Evolutionary conservation across 1,140 invertebrate genomes (phyloP), one percentile per base, ranked within the genome.

Genomic region (Lepidotrigona ventralis): DNA sequence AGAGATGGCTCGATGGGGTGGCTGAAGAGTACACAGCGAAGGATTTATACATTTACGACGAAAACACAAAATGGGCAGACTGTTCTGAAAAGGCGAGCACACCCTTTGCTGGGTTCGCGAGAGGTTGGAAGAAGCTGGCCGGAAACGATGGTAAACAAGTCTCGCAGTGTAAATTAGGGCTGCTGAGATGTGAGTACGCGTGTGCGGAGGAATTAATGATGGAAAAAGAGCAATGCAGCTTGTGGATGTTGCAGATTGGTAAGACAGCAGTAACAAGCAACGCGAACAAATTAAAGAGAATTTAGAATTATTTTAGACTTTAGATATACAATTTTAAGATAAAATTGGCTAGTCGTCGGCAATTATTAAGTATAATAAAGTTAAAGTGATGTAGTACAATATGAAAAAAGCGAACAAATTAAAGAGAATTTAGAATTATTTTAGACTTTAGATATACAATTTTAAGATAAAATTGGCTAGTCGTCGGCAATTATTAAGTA

Each of bases 1-100:
- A 5, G 33, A 17, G 64, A 56, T 19, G 19, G 9, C 9, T 66
- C 29, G 23, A 56, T 51, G 46, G n/a, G 53, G 29, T 73, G 53
- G 21, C 73, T 39, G 14, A 19, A 21, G 15, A 58, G 33, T 21
- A 72, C 63, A 60, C 68, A 72, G 19, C 17, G 5, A 26, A 23
- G 68, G 39, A 63, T 79, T 79, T 79, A 63, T 79, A 79, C 56
- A 51, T 51, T 54, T 39, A 6, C 12, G 68, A 53, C 39, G 68
- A 72, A 51, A 63, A 46, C 72, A 79, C 54, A 63, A 79, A 79
- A 72, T 68, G 53, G 4, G 15, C 64, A 21, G n/a, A 23, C 33
- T 39, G 14, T 68, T 54, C 29, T 19, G 53, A 23, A 69, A 79
- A 79, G 26, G 14, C 54, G 68, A 71, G 12, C 19, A 17, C 29